Percentiles rank a stretch among this genome's conserved stretches.
These are phyloP conservation scores for Whitmania pigra DNA, from an alignment of 1,140 invertebrate genomes.

Conservation along the genomic window DNA sequence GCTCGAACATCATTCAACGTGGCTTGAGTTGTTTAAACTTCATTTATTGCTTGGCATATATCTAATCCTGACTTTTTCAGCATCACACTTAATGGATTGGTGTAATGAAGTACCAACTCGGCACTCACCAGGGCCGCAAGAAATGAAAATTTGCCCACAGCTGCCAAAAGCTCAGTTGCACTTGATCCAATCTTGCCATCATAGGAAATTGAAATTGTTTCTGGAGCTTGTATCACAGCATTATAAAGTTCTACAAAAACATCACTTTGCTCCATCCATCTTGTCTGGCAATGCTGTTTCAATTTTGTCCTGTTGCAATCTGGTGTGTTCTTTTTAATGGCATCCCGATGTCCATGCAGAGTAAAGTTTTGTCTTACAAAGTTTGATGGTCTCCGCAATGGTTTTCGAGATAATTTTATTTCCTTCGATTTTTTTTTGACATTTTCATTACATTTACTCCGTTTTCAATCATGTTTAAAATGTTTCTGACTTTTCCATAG, in stretches of 20 bases:
- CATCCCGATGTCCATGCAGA: not conserved
- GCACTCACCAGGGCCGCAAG: not conserved
- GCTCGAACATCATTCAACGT: not conserved
- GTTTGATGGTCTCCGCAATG: no score
- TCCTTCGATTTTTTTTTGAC: no score
- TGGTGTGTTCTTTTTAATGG: not conserved
- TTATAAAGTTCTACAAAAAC: not conserved
- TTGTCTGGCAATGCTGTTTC: not conserved
- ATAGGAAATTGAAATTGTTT: no score
- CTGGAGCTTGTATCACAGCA: not conserved
- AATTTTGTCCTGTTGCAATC: constrained; percentile 1
- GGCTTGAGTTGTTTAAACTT: no score
- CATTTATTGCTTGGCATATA: not conserved
- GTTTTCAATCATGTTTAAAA: no score
- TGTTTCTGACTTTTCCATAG: no score
- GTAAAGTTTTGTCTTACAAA: no score
- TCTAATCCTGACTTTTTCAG: not conserved
- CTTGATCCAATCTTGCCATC: no score
- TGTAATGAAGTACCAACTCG: constrained; percentile 1
- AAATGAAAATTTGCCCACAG: no score
- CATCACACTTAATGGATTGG: not conserved
- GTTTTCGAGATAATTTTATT: no score
- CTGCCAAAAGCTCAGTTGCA: no score
- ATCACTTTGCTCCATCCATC: not conserved
- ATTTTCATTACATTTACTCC: no score